Evolutionary conservation across 2,888 invertebrate species (phyloP), one percentile per base, ranked within the genome.

Genomic region (Amphipyra tragopoginis): DNA sequence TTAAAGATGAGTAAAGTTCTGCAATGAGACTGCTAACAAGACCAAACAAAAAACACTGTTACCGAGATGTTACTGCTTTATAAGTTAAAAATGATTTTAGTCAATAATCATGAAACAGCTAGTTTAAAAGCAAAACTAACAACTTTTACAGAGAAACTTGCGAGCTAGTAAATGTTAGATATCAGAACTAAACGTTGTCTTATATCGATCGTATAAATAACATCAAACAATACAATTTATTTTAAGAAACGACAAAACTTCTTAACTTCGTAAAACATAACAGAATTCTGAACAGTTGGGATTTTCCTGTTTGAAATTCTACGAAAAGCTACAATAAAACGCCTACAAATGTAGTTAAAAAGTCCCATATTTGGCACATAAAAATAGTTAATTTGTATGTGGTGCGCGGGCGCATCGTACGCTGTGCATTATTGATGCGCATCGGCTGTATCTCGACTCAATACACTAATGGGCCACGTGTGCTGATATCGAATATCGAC

Each of bases 401-500:
- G 59, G 52, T 83, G 83, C 80, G 81, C 84, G 54, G 66, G 79
- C 84, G 83, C 81, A 82, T 57, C 65, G 73, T 75, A 59, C 68
- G 77, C 65, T 69, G 72, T 71, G 76, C 78, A 83, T 84, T 83
- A 85, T 77, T 80, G 79, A 86, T 84, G 86, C 63, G 65, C 70
- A 61, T 58, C 76, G 74, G 63, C 78, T 77, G 66, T 79, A 82
- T 85, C 86, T 84, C 74, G 47, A 80, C 81, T 76, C 57, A 55
- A 76, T 80, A 80, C 82, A 86, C 86, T 89, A 89, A 89, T 89
- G 87, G 87, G 79, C 86, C 89, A 90, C 89, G 88, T 89, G 89
- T 80, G 75, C 75, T 60, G 81, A 86, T 88, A 87, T 84, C 77
- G 75, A 79, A 80, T 84, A 83, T 78, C 79, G 67, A 72, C 65